Evolutionary conservation across 1,140 invertebrate genomes (phyloP).

Genomic region (Calliphora vicina): DNA sequence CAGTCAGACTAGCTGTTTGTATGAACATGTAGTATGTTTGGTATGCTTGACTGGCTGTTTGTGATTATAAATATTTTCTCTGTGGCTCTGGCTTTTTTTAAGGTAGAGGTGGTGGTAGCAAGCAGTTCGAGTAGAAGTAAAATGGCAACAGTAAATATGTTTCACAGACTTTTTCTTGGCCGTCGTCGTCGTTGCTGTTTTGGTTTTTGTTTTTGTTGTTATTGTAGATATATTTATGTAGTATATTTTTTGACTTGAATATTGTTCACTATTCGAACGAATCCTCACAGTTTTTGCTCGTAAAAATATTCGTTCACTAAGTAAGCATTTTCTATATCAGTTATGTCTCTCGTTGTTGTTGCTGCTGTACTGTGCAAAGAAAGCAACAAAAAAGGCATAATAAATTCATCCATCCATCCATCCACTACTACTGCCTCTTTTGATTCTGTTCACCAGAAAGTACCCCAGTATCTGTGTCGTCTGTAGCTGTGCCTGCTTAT

Average conservation of each 20-base stretch:
- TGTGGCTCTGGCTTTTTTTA: not conserved
- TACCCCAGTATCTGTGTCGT: not conserved
- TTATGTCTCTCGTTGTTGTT: not conserved
- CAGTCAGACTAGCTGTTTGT: not conserved
- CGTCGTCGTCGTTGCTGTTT: not conserved
- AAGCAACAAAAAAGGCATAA: not conserved
- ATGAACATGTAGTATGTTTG: not conserved
- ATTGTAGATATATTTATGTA: not conserved
- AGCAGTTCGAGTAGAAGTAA: not conserved
- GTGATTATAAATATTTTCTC: not conserved
- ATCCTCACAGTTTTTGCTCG: not conserved
- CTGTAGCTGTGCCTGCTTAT: not conserved
- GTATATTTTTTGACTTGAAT: not conserved
- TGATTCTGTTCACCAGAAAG: not conserved
- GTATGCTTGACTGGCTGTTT: not conserved
- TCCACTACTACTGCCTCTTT: not conserved
- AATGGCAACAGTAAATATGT: not conserved
- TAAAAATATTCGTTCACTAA: not conserved
- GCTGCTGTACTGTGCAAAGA: not conserved
- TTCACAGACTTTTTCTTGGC: not conserved
- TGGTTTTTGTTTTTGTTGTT: not conserved
- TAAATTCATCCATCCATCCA: not conserved
- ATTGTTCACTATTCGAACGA: not conserved
- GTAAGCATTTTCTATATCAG: constrained; percentile 8
- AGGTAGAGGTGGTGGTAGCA: not conserved